Evolutionary conservation across 2,113 vertebrate species (phyloP).

Genomic region (Stegostoma tigrinum): DNA sequence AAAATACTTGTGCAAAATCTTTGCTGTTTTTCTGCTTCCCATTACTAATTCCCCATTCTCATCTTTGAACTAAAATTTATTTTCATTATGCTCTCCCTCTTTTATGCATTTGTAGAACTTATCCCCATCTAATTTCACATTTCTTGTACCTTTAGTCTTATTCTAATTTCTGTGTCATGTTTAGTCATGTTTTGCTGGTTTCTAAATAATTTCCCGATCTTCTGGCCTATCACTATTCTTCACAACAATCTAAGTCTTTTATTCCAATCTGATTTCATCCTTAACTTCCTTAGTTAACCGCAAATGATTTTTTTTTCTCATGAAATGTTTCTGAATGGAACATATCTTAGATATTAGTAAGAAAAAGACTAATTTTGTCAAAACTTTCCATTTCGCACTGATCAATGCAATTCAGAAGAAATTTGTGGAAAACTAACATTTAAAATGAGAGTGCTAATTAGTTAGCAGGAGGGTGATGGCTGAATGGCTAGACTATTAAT

Average conservation of each 20-base stretch:
- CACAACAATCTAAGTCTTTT: neutral
- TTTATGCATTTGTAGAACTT: neutral
- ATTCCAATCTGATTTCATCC: neutral
- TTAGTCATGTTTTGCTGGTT: neutral
- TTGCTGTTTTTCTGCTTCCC: too few relatives aligned
- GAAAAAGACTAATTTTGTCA: too few relatives aligned
- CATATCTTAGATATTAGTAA: rapidly evolving
- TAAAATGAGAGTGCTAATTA: too few relatives aligned
- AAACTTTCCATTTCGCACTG: too few relatives aligned
- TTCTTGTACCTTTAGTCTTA: neutral
- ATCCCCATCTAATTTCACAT: neutral
- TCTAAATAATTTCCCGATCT: neutral
- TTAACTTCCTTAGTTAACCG: neutral
- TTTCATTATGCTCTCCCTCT: neutral
- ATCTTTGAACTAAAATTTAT: neutral
- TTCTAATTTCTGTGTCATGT: neutral
- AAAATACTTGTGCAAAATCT: too few relatives aligned
- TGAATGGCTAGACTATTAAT: too few relatives aligned
- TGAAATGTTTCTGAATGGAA: neutral
- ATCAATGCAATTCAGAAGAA: too few relatives aligned
- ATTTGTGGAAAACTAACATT: too few relatives aligned
- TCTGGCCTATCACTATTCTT: neutral
- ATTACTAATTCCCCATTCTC: too few relatives aligned
- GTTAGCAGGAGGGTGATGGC: too few relatives aligned
- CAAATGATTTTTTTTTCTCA: neutral